Base-by-base conservation (phyloP, 2,888 invertebrate genomes). In the Xanthia togata region DNA sequence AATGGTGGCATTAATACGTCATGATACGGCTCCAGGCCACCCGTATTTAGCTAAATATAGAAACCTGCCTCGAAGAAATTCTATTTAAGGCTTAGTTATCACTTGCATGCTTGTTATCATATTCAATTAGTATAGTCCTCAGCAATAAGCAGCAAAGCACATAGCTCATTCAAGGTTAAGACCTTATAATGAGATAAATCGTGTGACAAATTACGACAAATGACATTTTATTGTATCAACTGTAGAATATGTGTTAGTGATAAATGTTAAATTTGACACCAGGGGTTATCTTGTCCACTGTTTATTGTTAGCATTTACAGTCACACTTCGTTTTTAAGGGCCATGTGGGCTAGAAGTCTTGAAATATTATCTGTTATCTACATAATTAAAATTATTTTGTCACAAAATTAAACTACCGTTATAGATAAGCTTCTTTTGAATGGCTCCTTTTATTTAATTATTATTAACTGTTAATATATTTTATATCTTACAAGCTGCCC, bases 161-260 rank as follows among this genome's bases (percentile, higher is more conserved):
- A 89, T 89, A 88, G 81, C 87, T 90, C 89, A 90, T 76, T 78
- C 90, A 92, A 92, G 93, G 93, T 85, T 81, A 80, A 68, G 91
- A 93, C 91, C 92, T 89, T 86, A 86, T 73, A 79, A 79, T 62
- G 74, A 88, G 89, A 92, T 91, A 92, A 87, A 80, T 83, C 76
- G 90, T 88, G 88, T 92, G 92, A 94, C 93, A 92, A 94, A 94
- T 94, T 93, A 89, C 83, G 89, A 92, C 93, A 93, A 93, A 93
- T 91, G 87, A 75, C 76, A 87, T 90, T 85, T 90, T 92, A 89
- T 90, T 89, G 89, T 83, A 77, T 73, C 53, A 78, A 78, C 55
- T 67, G 47, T 78, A 57, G 44, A 78, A 72, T 80, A 80, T 71
- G 44, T 47, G 60, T 69, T 78, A 44, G 44, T 82, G 82, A 88